Evolutionary conservation across 2,113 vertebrate species (phyloP), one percentile per base, ranked within the genome.

Genomic region (Struthio camelus): DNA sequence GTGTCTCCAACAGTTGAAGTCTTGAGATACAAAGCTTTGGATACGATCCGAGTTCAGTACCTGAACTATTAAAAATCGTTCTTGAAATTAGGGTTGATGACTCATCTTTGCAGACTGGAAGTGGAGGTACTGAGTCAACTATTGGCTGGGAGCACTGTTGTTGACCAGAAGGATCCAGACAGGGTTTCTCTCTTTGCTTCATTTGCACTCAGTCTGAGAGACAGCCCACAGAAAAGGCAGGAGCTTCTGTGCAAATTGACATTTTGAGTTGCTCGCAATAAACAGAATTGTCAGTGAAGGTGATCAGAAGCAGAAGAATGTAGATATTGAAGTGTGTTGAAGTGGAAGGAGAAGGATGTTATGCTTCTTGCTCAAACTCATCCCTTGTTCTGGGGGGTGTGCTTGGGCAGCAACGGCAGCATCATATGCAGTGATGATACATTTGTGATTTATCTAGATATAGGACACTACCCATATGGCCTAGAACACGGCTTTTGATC

Each of bases 51-150:
- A 38, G 48, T 23, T 90, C 61, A 32, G 9, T 56, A 77, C 18
- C 32, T 65, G 48, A 92, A 70, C 30, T 38, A 53, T 53, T 61
- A 87, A 54, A 90, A 95, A 36, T 1, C 1, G 0, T 10, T 72
- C 34, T 85, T 86, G 38, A 40, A 93, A 58, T 53, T 10, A n/a
- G 32, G 15, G 9, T 69, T 59, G 20, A 14, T 95, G 77, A 94
- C 34, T 89, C 84, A 91, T 79, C 62, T 66, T 71, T 11, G 3
- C 18, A 89, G 78, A 50, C 70, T 92, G 62, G 36, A 95, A 92
- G 44, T 76, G 51, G 61, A 92, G 51, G 22, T 72, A 82, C 44
- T 91, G 92, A 94, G 75, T 92, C 93, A 95, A 84, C 62, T 87
- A 25, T n/a, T 91, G 86, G 34, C 73, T 91, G n/a, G 58, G 48